Evolutionary conservation across 2,113 vertebrate species (phyloP), one percentile per base, ranked within the genome.

Genomic region (Chaenogobius annularis): DNA sequence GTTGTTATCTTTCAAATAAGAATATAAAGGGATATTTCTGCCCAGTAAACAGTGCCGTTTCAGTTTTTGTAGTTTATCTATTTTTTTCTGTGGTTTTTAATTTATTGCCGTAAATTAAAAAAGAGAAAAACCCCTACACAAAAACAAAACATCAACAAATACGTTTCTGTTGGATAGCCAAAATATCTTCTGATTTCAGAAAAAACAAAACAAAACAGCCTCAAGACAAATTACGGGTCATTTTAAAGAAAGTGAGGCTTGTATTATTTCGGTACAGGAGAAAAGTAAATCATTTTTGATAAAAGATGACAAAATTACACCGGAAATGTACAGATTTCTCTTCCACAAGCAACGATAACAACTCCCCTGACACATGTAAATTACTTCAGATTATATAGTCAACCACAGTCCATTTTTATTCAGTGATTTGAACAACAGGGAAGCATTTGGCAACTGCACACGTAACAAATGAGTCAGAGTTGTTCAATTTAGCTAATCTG

Each of bases 251-350:
- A 31, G 26, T 4, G 26, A 31, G 26, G 26, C 37, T 40, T 6
- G 37, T 5, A 6, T 1, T 48, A 48, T 6, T 17, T 50, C 7
- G 47, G 15, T 50, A 50, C 7, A 19, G 15, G 7, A 50, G 15
- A 17, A 50, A 19, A 50, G 15, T 31, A 1, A 31, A 31, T 31
- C 26, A 31, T 31, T 47, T 14, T 5, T 47, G 46, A 5, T 47
- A 15, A 47, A 47, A 47, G 12, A 3, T 55, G 20, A 9, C 2
- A 12, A 20, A 20, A 71, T 81, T 65, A 72, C 37, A 63, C 14
- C 69, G 66, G 65, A 22, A 23, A 1, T 40, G 56, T 59, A 61
- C 78, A 73, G 77, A 72, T 70, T 69, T 48, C 58, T 46, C 17
- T 54, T 35, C 52, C 10, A 67, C 64, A 79, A 72, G 8, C 70